Evolutionary conservation across 1,140 invertebrate species (phyloP), one percentile per base, ranked within the genome.

Genomic region (Varroa destructor): DNA sequence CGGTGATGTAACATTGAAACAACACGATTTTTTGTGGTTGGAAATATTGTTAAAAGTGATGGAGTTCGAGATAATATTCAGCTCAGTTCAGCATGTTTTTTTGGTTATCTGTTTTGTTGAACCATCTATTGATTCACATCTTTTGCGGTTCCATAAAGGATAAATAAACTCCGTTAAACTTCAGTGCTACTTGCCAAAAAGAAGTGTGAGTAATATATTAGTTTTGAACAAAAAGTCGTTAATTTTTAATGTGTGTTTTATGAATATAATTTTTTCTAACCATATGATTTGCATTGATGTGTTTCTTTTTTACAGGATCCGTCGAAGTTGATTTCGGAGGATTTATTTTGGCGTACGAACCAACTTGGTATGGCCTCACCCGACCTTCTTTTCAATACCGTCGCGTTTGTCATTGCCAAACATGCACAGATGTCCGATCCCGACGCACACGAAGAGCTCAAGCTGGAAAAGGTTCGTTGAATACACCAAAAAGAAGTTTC

Each of bases 371-470:
- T 37, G 36, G 46, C 12, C 36, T 43, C 12, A 12, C 61, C 61
- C 14, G 61, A 67, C 40, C 12, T 67, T 40, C 61, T 67, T 12
- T 37, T 67, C 12, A 67, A 67, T 37, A 67, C 61, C 2, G 61
- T 67, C 3, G 61, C 61, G 36, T 67, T 36, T 8, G 37, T 67
- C 46, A 14, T 67, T 14, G 61, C 61, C 12, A 67, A 40, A 8
- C 46, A 67, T 37, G 61, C 61, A 37, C 40, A 67, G 12, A 40
- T 67, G 2, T 43, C 61, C 10, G 61, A 67, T 37, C 61, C 61
- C 14, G 61, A 67, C 36, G 14, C 46, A 36, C 61, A 67, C 37
- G 61, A 67, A 12, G 61, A 67, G 61, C 46, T 67, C 12, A 67
- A 40, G 14, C 46, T 25, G 2, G 61, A 40, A 40, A 67, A 67